phyloP scores from a whole-genome alignment of 1,140 invertebrate species.

The Copidosoma floridanum region DNA sequence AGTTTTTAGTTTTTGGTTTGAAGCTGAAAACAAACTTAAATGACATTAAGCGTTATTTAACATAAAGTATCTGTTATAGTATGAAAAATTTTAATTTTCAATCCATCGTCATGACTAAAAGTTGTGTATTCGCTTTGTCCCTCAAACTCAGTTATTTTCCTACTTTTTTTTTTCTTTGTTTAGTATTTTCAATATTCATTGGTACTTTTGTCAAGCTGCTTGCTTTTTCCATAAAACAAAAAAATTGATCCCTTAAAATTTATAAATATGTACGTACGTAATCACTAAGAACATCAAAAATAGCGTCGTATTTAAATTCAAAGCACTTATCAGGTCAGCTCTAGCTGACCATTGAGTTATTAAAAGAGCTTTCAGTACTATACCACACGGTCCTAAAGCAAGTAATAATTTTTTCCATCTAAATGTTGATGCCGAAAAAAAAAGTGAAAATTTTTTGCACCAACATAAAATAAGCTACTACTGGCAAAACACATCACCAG shows the following conservation, averaged over 20 bases:
- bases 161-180: background rate
- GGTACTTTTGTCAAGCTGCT: constrained; percentile 5
- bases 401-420: constrained; percentile 33
- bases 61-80: constrained; percentile 20
- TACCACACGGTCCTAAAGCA: background rate
- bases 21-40: no score
- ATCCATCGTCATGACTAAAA: background rate
- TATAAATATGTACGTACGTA: background rate
- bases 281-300: no score
- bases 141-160: background rate
- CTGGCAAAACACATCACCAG: no score
- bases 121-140: background rate
- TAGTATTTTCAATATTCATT: constrained; percentile 12
- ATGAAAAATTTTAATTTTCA: constrained; percentile 12
- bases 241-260: background rate
- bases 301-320: background rate
- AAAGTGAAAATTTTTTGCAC: constrained; percentile 26
- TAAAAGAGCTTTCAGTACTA: background rate
- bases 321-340: constrained; percentile 4
- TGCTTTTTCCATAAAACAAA: constrained; percentile 16
- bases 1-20: no score
- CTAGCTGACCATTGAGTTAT: constrained; percentile 2
- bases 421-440: constrained; percentile 31
- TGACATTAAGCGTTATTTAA: no score
- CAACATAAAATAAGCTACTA: constrained; percentile 10